These are phyloP conservation scores for Sebastes iracundus DNA, from an alignment of 2,797 vertebrate genomes.

Conservation along the genomic window DNA sequence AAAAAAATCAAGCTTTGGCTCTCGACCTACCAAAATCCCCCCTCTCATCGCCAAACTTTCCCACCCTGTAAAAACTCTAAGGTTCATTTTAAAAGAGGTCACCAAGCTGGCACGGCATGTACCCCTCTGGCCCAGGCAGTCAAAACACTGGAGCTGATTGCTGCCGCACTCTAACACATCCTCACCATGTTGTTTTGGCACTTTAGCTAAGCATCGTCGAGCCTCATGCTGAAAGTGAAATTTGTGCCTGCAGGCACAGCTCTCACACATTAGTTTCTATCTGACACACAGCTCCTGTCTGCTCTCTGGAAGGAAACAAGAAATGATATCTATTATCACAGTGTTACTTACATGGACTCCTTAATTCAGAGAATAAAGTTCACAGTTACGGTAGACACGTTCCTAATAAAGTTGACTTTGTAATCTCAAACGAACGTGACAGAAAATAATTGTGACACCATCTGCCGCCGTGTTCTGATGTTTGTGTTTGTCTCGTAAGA, in stretches of 20 bases:
- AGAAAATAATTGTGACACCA: background rate
- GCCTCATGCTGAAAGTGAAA: slow-evolving; percentile 44
- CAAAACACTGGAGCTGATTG: slow-evolving; percentile 35
- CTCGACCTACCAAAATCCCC: slow-evolving; percentile 41
- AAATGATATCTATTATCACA: background rate
- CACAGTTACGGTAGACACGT: background rate
- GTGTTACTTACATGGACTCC: background rate
- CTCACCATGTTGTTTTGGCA: slow-evolving; percentile 57
- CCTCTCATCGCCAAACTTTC: slow-evolving; percentile 46
- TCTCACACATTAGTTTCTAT: slow-evolving; percentile 30
- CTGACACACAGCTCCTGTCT: slow-evolving; percentile 24
- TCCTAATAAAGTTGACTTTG: background rate
- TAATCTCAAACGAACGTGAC: background rate
- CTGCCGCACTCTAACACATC: slow-evolving; percentile 50
- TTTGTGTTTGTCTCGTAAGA: slow-evolving; percentile 15
- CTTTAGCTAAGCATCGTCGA: slow-evolving; percentile 43
- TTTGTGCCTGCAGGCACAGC: slow-evolving; percentile 45
- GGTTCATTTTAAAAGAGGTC: slow-evolving; percentile 38
- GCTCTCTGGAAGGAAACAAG: slow-evolving; percentile 11
- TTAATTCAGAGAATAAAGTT: background rate
- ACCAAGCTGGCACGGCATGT: slow-evolving; percentile 44
- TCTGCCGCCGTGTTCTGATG: background rate
- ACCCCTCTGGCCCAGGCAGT: slow-evolving; percentile 37
- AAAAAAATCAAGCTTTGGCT: slow-evolving; percentile 44
- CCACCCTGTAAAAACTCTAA: slow-evolving; percentile 49